phyloP scores from a whole-genome alignment of 1,140 invertebrate genomes.

The Apolygus lucorum region DNA sequence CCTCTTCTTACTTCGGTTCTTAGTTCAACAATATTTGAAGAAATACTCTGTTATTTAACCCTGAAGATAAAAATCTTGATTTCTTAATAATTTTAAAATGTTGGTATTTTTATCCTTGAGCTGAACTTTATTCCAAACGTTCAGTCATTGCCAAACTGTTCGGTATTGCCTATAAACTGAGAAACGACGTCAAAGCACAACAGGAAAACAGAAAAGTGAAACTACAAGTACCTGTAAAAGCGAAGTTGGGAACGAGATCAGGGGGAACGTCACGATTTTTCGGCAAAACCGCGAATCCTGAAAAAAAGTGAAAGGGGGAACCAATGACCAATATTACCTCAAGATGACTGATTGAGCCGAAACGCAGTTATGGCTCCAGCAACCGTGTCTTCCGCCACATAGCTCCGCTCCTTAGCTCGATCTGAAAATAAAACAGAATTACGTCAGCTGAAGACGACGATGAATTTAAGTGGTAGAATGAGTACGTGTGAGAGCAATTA shows the following conservation, averaged over 20 bases:
- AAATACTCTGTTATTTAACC: too few relatives aligned
- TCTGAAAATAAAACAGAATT: background rate
- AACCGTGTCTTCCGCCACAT: conserved; percentile 8
- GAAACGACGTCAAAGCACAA: background rate
- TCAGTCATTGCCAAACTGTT: background rate
- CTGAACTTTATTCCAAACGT: background rate
- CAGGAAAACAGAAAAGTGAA: background rate
- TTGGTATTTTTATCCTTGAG: background rate
- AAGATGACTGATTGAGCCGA: background rate
- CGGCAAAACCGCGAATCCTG: too few relatives aligned
- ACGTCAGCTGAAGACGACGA: too few relatives aligned
- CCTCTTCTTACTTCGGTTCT: background rate
- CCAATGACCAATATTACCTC: conserved; percentile 3
- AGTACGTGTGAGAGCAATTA: too few relatives aligned
- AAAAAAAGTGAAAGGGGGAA: background rate
- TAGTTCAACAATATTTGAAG: background rate
- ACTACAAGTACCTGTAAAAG: too few relatives aligned
- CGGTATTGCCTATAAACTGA: background rate
- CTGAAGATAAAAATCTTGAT: too few relatives aligned
- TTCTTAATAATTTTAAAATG: too few relatives aligned
- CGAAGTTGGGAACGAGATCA: too few relatives aligned
- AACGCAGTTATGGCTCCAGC: conserved; percentile 3
- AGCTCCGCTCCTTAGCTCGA: background rate
- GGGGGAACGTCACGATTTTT: too few relatives aligned
- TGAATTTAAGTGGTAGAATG: too few relatives aligned